phyloP scores from a whole-genome alignment of 1,140 invertebrate species.

The Oscheius sp. region DNA sequence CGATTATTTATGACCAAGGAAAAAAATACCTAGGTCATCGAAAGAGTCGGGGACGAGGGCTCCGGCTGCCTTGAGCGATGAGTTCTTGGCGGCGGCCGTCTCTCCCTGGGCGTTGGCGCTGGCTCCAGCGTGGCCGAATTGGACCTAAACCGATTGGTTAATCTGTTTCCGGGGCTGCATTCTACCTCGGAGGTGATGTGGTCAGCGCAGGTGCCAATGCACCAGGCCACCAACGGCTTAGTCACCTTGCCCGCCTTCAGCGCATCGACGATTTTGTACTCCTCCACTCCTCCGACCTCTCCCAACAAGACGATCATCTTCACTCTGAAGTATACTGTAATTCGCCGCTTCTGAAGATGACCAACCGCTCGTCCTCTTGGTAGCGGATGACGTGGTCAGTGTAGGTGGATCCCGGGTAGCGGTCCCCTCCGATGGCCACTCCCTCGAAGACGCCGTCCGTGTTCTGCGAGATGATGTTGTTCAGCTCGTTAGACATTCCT shows the following conservation, averaged over 20 bases:
- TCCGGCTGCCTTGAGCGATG: slow-evolving; percentile 76
- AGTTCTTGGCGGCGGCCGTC: slow-evolving; percentile 89
- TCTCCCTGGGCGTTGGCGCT: slow-evolving; percentile 92
- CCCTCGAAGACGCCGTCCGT: slow-evolving; percentile 97
- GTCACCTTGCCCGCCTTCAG: slow-evolving; percentile 77
- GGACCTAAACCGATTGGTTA: slow-evolving; percentile 69
- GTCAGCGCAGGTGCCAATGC: slow-evolving; percentile 82
- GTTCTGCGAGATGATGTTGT: slow-evolving; percentile 94
- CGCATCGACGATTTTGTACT: slow-evolving; percentile 91
- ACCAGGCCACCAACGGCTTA: slow-evolving; percentile 96
- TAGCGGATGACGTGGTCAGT: slow-evolving; percentile 93
- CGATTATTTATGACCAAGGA: neutral
- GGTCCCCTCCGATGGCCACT: slow-evolving; percentile 97
- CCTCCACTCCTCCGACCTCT: slow-evolving; percentile 98
- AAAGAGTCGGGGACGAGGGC: slow-evolving; percentile 86
- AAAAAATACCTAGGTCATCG: slow-evolving; percentile 77
- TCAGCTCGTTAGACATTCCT: slow-evolving; percentile 98
- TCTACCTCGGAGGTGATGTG: slow-evolving; percentile 40
- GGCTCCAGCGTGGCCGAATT: slow-evolving; percentile 97
- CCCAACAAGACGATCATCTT: slow-evolving; percentile 94
- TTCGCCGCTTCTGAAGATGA: neutral
- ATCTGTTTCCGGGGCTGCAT: no score
- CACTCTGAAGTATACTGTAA: slow-evolving; percentile 68
- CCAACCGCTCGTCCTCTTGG: slow-evolving; percentile 69
- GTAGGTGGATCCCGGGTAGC: slow-evolving; percentile 96